Conservation (phyloP, 1,140 invertebrate genomes). For the Neodiprion virginianus region DNA sequence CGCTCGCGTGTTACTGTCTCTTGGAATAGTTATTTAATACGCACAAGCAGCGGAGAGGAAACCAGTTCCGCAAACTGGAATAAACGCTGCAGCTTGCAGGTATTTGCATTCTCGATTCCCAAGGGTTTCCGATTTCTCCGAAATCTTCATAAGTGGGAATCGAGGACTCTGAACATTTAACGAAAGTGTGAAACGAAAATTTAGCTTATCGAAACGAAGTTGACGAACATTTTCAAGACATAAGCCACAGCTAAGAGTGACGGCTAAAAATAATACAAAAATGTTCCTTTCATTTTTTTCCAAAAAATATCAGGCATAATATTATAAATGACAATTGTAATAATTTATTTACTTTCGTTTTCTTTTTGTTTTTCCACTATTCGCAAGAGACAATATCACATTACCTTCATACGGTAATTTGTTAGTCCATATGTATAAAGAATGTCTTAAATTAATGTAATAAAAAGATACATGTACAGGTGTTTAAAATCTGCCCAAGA, state of each 20-base stretch:
- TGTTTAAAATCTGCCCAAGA: no score
- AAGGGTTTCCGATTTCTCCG: constrained; percentile 12
- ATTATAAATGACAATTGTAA: not conserved
- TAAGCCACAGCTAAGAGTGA: no score
- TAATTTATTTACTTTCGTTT: not conserved
- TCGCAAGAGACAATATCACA: constrained; percentile 14
- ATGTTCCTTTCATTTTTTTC: no score
- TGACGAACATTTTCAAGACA: no score
- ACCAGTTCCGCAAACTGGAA: not conserved
- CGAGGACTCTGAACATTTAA: not conserved
- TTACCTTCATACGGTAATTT: not conserved
- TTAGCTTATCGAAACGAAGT: no score
- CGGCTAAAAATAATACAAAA: no score
- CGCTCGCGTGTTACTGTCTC: constrained; percentile 8
- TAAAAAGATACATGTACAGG: not conserved
- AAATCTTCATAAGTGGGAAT: constrained; percentile 12
- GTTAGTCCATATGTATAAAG: not conserved
- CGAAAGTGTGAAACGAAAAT: no score
- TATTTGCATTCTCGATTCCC: constrained; percentile 10
- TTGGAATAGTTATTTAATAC: not conserved
- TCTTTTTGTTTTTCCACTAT: not conserved
- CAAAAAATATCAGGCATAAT: not conserved
- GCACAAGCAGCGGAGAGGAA: not conserved
- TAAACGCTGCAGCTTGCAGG: not conserved
- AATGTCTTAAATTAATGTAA: not conserved